Evolutionary conservation across 2,113 vertebrate genomes (phyloP).

Genomic region (Melospiza georgiana): DNA sequence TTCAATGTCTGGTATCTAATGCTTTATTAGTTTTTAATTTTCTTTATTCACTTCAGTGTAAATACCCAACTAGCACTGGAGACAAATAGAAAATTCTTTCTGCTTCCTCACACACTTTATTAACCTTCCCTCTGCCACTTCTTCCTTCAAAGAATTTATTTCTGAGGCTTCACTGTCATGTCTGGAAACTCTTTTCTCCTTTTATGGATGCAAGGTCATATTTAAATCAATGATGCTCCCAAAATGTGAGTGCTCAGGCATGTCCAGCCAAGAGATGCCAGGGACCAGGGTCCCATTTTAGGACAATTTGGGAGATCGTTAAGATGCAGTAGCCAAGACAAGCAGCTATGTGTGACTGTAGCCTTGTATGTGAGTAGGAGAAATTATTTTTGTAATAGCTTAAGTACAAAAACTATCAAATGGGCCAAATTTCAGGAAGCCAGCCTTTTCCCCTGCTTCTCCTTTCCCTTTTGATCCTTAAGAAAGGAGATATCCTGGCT

Average conservation of each 20-base stretch:
- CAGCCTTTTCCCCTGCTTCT: neutral
- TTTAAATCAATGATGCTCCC: slow-evolving; percentile 1
- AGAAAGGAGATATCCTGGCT: neutral
- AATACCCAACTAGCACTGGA: neutral
- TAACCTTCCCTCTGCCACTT: neutral
- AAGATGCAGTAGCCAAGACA: neutral
- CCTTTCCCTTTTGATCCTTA: neutral
- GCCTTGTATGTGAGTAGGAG: neutral
- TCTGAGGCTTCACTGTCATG: neutral
- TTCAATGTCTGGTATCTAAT: neutral
- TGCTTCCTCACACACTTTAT: neutral
- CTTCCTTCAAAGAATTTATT: neutral
- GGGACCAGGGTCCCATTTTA: fast-evolving
- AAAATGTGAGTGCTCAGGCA: neutral
- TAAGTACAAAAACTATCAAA: neutral
- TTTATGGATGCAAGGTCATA: neutral
- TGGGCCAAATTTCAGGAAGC: neutral
- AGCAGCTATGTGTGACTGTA: neutral
- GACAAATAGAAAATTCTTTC: neutral
- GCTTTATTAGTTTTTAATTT: neutral
- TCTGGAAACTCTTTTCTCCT: neutral
- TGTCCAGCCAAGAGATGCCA: neutral
- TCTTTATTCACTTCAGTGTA: neutral
- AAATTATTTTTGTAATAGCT: neutral
- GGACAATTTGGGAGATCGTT: fast-evolving